These are phyloP conservation scores for Pilophorus perplexus DNA, from an alignment of 2,888 invertebrate genomes.

Conservation along the genomic window DNA sequence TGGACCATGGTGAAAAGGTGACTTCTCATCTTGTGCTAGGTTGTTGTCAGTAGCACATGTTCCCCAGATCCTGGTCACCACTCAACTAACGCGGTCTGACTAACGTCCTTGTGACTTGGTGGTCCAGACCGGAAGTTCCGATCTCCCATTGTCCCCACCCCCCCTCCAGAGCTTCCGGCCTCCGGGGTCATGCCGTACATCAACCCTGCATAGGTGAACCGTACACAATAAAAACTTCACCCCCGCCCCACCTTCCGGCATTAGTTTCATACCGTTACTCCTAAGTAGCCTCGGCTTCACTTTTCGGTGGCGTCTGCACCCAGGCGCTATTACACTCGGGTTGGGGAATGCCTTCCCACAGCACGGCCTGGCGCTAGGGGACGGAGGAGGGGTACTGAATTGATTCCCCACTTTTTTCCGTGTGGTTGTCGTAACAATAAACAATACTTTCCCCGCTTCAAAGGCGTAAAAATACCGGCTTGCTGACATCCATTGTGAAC, in stretches of 20 bases:
- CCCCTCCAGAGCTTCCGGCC: slow-evolving; percentile 21
- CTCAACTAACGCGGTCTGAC: slow-evolving; percentile 23
- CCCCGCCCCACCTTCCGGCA: slow-evolving; percentile 13
- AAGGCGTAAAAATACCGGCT: no score
- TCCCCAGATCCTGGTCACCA: slow-evolving; percentile 38
- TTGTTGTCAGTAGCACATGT: slow-evolving; percentile 37
- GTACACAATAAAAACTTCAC: slow-evolving; percentile 11
- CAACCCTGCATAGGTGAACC: slow-evolving; percentile 34
- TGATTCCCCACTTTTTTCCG: no score
- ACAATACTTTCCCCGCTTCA: no score
- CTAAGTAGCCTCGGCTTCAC: slow-evolving; percentile 21
- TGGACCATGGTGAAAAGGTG: slow-evolving; percentile 64
- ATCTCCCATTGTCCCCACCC: slow-evolving; percentile 33
- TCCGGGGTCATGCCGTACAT: slow-evolving; percentile 38
- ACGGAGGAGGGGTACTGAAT: no score
- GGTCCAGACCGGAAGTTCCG: slow-evolving; percentile 37
- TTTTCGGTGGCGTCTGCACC: slow-evolving; percentile 21
- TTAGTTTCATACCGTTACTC: slow-evolving; percentile 35
- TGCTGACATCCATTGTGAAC: no score
- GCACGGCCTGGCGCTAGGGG: no score
- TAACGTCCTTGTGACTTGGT: slow-evolving; percentile 35
- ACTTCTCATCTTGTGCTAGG: slow-evolving; percentile 43
- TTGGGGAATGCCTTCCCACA: no score
- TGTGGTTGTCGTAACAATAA: no score
- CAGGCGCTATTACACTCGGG: no score